A percentile compares a stretch with the other conserved stretches of the same genome.
Conservation (phyloP, 2,888 invertebrate species). For the Volucella zonaria region DNA sequence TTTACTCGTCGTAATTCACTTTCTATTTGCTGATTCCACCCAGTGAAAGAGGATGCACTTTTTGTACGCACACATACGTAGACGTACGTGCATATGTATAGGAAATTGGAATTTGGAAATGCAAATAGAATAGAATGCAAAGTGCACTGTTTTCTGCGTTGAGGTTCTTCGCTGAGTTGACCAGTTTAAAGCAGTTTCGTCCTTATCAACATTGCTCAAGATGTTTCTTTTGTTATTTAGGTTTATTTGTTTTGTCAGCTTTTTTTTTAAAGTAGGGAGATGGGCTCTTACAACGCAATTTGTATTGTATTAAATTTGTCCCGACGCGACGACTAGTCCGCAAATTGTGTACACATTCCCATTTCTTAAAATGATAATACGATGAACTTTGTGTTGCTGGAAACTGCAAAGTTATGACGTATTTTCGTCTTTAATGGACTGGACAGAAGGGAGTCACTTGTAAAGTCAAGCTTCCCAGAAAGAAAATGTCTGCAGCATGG, state of each 20-base stretch:
- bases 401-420: constrained; percentile 28
- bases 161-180: neutral
- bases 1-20: constrained; percentile 23
- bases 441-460: neutral
- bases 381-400: constrained; percentile 39
- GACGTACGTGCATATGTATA: neutral
- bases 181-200: constrained; percentile 30
- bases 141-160: constrained; percentile 38
- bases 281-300: constrained; percentile 39
- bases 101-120: constrained; percentile 24
- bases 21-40: constrained; percentile 25
- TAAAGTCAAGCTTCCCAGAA: too few relatives aligned
- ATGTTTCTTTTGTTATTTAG: constrained; percentile 33
- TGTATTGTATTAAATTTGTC: constrained; percentile 27
- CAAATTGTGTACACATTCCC: constrained; percentile 18
- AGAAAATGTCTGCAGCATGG: too few relatives aligned
- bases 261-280: constrained; percentile 3
- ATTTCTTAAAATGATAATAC: constrained; percentile 35
- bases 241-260: constrained; percentile 12
- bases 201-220: constrained; percentile 13
- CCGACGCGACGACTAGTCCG: constrained; percentile 1
- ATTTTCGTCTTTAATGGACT: constrained; percentile 14
- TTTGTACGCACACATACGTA: too few relatives aligned
- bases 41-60: neutral
- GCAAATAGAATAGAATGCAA: constrained; percentile 39